phyloP scores from a whole-genome alignment of 2,888 invertebrate genomes.

The Cryptus viduatorius region DNA sequence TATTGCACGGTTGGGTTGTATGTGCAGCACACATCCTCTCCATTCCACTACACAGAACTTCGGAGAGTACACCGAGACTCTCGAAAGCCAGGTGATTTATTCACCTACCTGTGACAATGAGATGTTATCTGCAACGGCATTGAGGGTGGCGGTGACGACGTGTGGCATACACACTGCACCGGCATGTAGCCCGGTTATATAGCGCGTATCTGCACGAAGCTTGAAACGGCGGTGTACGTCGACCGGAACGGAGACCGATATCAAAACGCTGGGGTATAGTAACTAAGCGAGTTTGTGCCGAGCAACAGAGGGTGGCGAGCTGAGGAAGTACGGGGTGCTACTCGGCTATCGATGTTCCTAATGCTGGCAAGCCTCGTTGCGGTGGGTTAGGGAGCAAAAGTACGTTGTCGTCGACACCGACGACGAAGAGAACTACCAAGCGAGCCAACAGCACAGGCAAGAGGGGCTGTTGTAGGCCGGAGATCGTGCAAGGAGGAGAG shows the following conservation, averaged over 20 bases:
- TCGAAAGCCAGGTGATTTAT: conserved; percentile 75
- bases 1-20: background rate
- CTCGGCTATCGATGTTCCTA: conserved; percentile 54
- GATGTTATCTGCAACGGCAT: conserved; percentile 80
- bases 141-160: conserved; percentile 29
- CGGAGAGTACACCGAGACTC: conserved; percentile 55
- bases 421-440: conserved; percentile 28
- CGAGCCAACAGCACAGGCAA: conserved; percentile 9
- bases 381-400: conserved; percentile 33
- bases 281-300: conserved; percentile 1
- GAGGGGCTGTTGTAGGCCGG: conserved; percentile 2
- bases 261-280: conserved; percentile 72
- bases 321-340: conserved; percentile 58
- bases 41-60: background rate
- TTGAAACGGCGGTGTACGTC: conserved; percentile 9
- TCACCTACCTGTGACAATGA: conserved; percentile 80
- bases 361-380: conserved; percentile 39
- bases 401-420: conserved; percentile 42
- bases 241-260: conserved; percentile 53
- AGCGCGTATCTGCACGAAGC: background rate
- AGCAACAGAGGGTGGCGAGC: conserved; percentile 53
- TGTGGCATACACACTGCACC: conserved; percentile 36
- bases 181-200: conserved; percentile 8
- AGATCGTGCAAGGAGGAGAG: conserved; percentile 41
- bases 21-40: conserved; percentile 1